Conservation (phyloP, 2,888 invertebrate genomes). For the Mactromeris polynyma region DNA sequence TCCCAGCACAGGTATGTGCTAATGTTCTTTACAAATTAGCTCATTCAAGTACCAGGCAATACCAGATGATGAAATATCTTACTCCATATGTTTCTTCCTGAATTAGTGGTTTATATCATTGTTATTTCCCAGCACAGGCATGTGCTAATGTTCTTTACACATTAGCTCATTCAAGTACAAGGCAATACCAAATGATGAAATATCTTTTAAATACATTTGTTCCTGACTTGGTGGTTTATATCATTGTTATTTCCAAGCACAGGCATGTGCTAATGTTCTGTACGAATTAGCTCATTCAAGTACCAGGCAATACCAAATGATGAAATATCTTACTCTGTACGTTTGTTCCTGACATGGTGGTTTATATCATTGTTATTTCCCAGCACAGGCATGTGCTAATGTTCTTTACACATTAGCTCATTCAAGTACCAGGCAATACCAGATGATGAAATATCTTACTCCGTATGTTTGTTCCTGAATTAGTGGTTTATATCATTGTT, state of each 20-base stretch:
- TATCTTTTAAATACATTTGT: background rate
- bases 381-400: constrained; percentile 34
- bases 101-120: background rate
- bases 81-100: background rate
- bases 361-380: background rate
- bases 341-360: background rate
- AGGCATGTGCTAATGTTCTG: constrained; percentile 39
- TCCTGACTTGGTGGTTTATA: too few relatives aligned
- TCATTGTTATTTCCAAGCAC: constrained; percentile 18
- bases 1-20: background rate
- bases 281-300: constrained; percentile 6
- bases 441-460: background rate
- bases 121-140: constrained; percentile 34
- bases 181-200: constrained; percentile 14
- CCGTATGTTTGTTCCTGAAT: background rate
- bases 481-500: background rate
- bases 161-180: constrained; percentile 36
- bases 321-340: background rate
- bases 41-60: background rate
- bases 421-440: constrained; percentile 25
- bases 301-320: constrained; percentile 8
- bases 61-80: background rate
- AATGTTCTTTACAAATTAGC: background rate
- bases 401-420: background rate
- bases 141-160: constrained; percentile 1